Conservation (phyloP, 2,113 vertebrate genomes). For the Mola mola region DNA sequence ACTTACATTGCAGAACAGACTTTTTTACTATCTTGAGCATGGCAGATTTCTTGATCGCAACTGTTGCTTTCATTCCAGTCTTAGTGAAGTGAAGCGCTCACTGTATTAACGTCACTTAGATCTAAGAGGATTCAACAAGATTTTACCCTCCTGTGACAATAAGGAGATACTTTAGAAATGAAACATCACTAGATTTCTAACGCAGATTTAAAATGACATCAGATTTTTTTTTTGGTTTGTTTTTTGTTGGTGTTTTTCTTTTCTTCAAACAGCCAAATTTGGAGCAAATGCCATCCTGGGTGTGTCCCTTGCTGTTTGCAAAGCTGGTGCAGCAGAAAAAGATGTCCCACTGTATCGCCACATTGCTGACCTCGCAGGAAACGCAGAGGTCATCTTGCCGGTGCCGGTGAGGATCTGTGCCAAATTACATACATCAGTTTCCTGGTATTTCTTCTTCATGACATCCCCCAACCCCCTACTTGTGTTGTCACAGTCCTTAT, state of each 20-base stretch:
- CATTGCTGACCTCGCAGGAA: constrained; percentile 95
- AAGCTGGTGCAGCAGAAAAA: constrained; percentile 97
- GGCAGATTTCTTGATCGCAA: too few species aligned
- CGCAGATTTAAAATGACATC: too few species aligned
- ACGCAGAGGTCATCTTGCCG: constrained; percentile 91
- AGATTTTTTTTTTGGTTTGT: too few species aligned
- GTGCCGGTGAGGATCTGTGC: constrained; percentile 88
- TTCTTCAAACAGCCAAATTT: constrained; percentile 92
- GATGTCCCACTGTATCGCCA: constrained; percentile 95
- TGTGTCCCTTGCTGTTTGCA: constrained; percentile 96
- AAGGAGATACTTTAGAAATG: too few species aligned
- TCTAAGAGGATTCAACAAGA: too few species aligned
- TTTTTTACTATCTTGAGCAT: too few species aligned
- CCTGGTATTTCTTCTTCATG: neutral
- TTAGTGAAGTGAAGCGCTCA: too few species aligned
- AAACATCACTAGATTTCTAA: too few species aligned
- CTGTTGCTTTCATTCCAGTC: too few species aligned
- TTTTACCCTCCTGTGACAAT: too few species aligned
- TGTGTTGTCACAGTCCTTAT: neutral
- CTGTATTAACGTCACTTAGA: too few species aligned
- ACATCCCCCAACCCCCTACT: neutral
- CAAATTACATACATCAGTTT: neutral
- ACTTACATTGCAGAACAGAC: too few species aligned
- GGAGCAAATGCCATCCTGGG: constrained; percentile 98
- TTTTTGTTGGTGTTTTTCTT: neutral